Conservation (phyloP, 2,797 vertebrate species). For the Pterois miles region DNA sequence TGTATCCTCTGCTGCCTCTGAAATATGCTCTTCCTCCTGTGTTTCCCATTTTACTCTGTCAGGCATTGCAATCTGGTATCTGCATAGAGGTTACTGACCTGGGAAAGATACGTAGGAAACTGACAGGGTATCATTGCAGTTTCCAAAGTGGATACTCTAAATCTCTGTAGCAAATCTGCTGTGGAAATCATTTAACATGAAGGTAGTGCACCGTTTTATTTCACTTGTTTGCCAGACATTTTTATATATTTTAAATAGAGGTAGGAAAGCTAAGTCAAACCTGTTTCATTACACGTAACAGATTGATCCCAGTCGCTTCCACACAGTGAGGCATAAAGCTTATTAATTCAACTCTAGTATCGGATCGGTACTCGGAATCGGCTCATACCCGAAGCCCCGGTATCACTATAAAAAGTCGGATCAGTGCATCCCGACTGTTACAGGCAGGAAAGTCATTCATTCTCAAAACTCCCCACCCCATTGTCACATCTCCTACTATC, state of each 20-base stretch:
- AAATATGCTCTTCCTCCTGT: conserved; percentile 48
- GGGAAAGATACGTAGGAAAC: conserved; percentile 57
- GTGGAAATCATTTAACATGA: conserved; percentile 42
- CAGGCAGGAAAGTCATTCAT: neutral
- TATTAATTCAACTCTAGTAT: accelerated
- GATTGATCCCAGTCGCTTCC: no score
- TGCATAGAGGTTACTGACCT: conserved; percentile 47
- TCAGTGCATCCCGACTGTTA: neutral
- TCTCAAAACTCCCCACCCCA: neutral
- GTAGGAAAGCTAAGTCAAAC: no score
- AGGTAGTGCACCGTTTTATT: conserved; percentile 31
- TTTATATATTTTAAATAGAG: neutral
- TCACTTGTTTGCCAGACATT: conserved; percentile 27
- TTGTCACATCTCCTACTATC: neutral
- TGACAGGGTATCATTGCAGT: no score
- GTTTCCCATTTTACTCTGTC: conserved; percentile 47
- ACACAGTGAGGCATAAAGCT: no score
- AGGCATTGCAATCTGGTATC: conserved; percentile 44
- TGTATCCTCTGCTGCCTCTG: conserved; percentile 26
- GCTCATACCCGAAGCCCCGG: no score
- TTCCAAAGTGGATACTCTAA: conserved; percentile 29
- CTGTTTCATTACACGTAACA: no score
- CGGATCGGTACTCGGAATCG: no score
- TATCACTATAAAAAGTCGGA: accelerated
- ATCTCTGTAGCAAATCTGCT: conserved; percentile 40